Percentiles rank a stretch among this genome's conserved stretches.
phyloP scores from a whole-genome alignment of 2,888 invertebrate species.

The Scaptomyza caliginosa region DNA sequence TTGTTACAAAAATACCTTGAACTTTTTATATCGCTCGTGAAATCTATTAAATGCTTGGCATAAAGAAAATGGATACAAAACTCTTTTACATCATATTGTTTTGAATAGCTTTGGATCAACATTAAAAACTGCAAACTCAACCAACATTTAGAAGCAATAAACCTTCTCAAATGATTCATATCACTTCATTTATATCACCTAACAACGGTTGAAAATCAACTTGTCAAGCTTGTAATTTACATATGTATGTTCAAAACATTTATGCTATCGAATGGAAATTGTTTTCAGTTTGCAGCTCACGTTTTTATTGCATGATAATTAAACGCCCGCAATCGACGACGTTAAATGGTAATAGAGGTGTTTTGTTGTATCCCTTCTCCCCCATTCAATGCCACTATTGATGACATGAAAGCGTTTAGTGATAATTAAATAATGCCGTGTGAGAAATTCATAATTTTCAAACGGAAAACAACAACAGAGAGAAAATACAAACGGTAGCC shows the following conservation, averaged over 20 bases:
- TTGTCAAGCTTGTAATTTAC: constrained; percentile 14
- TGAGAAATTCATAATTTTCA: constrained; percentile 67
- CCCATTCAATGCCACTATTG: constrained; percentile 24
- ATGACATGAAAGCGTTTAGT: constrained; percentile 65
- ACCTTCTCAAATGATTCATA: neutral
- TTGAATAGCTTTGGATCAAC: too few species aligned
- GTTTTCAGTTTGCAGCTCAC: constrained; percentile 62
- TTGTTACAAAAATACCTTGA: neutral
- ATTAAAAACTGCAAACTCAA: too few species aligned
- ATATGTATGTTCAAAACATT: neutral
- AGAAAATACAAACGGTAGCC: constrained; percentile 41
- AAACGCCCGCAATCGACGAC: constrained; percentile 26
- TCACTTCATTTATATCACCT: neutral
- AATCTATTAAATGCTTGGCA: neutral
- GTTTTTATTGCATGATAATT: constrained; percentile 68
- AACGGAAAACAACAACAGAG: constrained; percentile 3
- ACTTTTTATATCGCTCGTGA: neutral
- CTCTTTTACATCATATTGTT: too few species aligned
- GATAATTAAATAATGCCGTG: constrained; percentile 70
- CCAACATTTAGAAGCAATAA: neutral
- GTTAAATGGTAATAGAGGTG: constrained; percentile 55
- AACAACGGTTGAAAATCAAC: neutral
- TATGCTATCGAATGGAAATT: constrained; percentile 14
- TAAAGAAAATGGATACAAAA: neutral
- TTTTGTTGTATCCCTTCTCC: constrained; percentile 3